Evolutionary conservation across 2,113 vertebrate genomes (phyloP), one percentile per base, ranked within the genome.

Genomic region (Oceanodroma tethys): DNA sequence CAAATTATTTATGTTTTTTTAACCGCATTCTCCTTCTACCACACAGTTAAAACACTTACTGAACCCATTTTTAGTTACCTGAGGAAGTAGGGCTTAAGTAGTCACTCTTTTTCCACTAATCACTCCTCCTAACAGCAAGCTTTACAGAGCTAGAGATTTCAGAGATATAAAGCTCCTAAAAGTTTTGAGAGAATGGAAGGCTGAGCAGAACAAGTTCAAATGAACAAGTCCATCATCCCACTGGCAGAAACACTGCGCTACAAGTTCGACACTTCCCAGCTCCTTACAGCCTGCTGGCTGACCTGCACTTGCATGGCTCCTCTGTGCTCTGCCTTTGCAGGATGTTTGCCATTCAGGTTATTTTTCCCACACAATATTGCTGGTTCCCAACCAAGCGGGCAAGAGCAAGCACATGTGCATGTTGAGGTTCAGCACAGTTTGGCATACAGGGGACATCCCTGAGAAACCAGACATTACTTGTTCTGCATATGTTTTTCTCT

Each of bases 221-320:
- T 42, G 36, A 70, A 34, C 11, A 81, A 86, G 22, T 10, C 32
- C 26, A 42, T 16, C 38, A 47, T 38, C 19, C 58, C 32, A 29
- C 38, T 23, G 21, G 76, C 25, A 67, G 48, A 88, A 92, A 63
- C 20, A 58, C 13, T 12, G 16, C 1, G 2, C 16, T 65, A 13
- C 10, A 68, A 72, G 23, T 65, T 20, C 0, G 0, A n/a, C 8
- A 52, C 8, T 38, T 56, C 38, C 20, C 59, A 70, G 13, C 30
- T 70, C 85, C 36, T 21, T 11, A 52, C 14, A 43, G 50, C 8
- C 59, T 60, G 29, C 38, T 74, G 30, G 36, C 60, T 0, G 6
- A 43, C n/a, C 66, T 20, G 60, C 1, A 1, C 60, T 68, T 11
- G 13, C 4, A 0, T 1, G 7, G 63, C 9, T 34, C 20, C 71